Conservation (phyloP, 2,113 vertebrate genomes). For the Haemorhous mexicanus region DNA sequence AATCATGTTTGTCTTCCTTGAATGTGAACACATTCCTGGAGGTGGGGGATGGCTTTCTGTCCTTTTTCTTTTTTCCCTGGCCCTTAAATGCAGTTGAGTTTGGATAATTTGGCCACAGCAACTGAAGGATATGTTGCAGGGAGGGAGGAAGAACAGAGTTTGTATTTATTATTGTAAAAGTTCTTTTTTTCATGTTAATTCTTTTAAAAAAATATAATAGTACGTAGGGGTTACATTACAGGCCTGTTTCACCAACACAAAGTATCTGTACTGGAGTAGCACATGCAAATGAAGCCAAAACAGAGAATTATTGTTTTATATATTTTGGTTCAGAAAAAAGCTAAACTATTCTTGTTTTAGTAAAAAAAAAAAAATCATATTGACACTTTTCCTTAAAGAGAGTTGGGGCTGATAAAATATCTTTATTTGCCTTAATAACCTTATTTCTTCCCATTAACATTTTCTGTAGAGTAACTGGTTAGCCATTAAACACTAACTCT, state of each 20-base stretch:
- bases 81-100: constrained; percentile 9
- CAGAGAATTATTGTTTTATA: constrained; percentile 53
- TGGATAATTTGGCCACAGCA: constrained; percentile 26
- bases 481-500: background rate
- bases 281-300: constrained; percentile 39
- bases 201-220: constrained; percentile 32
- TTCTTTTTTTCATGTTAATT: constrained; percentile 49
- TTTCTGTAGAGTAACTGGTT: background rate
- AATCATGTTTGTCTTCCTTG: constrained; percentile 66
- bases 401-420: background rate
- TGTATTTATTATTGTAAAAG: constrained; percentile 49
- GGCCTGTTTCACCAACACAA: constrained; percentile 46
- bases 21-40: constrained; percentile 55
- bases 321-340: constrained; percentile 3
- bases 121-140: constrained; percentile 12
- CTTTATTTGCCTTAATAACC: background rate
- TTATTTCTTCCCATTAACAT: background rate
- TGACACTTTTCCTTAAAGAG: background rate
- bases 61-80: background rate
- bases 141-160: constrained; percentile 14
- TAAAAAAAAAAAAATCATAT: background rate
- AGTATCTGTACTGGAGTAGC: constrained; percentile 48
- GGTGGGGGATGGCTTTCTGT: constrained; percentile 47
- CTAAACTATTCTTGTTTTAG: background rate
- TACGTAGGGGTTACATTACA: constrained; percentile 42